Evolutionary conservation across 2,888 invertebrate genomes (phyloP).

Genomic region (Microctonus brassicae): DNA sequence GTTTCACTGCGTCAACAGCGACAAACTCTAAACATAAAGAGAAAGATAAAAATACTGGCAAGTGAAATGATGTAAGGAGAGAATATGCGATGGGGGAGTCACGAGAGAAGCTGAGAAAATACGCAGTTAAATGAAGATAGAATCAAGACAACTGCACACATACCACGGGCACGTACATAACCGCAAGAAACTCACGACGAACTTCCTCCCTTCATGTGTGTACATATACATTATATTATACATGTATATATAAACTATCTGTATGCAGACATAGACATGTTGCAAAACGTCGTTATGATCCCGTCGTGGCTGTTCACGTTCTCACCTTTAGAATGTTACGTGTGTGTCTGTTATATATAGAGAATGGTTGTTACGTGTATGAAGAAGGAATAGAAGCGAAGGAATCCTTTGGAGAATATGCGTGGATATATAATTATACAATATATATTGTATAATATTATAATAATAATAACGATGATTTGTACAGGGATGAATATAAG

Average conservation of each 20-base stretch:
- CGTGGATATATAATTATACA: slow-evolving; percentile 26
- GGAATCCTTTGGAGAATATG: slow-evolving; percentile 22
- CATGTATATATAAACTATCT: too few relatives aligned
- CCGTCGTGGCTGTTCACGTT: slow-evolving; percentile 25
- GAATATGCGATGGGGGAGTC: too few relatives aligned
- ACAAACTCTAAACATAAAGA: too few relatives aligned
- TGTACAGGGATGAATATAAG: neutral
- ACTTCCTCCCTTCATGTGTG: neutral
- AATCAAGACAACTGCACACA: slow-evolving; percentile 24
- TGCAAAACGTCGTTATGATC: slow-evolving; percentile 1
- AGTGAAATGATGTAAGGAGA: too few relatives aligned
- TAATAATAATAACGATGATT: slow-evolving; percentile 8
- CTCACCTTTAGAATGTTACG: neutral
- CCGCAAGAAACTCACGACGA: slow-evolving; percentile 21
- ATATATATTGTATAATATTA: too few relatives aligned
- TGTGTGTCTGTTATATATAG: neutral
- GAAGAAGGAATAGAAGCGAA: neutral
- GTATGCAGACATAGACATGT: neutral
- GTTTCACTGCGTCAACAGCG: too few relatives aligned
- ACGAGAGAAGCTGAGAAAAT: neutral
- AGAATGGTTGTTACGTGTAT: neutral
- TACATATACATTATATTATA: neutral
- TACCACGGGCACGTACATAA: slow-evolving; percentile 23
- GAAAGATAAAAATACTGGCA: too few relatives aligned
- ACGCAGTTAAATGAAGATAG: neutral